A percentile compares a stretch with the other conserved stretches of the same genome.
These are phyloP conservation scores for Lepidochitona cinerea DNA, from an alignment of 2,888 invertebrate species.

Conservation along the genomic window DNA sequence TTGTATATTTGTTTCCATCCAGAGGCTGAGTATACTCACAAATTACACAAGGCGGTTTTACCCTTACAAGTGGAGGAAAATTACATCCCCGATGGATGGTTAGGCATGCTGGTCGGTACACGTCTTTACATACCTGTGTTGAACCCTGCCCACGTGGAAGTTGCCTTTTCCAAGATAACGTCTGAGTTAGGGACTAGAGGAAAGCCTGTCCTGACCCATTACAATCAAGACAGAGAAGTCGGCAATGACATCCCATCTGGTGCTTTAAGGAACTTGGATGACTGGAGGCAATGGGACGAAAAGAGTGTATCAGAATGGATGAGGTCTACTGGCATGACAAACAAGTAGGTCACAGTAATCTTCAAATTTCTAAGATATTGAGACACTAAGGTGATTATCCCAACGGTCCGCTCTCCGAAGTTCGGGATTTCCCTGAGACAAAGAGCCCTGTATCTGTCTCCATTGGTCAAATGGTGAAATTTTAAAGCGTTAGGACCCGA, in stretches of 20 bases:
- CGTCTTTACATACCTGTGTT: constrained; percentile 65
- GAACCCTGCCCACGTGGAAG: constrained; percentile 39
- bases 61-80: constrained; percentile 61
- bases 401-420: too few species aligned
- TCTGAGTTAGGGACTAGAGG: constrained; percentile 62
- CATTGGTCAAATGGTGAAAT: too few species aligned
- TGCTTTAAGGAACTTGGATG: too few species aligned
- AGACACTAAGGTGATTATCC: too few species aligned
- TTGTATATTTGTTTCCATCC: constrained; percentile 7
- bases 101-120: constrained; percentile 67
- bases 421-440: too few species aligned
- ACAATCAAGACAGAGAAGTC: too few species aligned
- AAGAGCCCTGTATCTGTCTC: too few species aligned
- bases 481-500: too few species aligned
- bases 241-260: too few species aligned
- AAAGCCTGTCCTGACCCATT: too few species aligned
- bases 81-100: constrained; percentile 69
- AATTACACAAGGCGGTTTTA: constrained; percentile 63
- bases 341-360: too few species aligned
- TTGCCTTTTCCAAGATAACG: constrained; percentile 49
- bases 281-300: constrained; percentile 44
- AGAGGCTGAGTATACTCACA: constrained; percentile 69
- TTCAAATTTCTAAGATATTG: too few species aligned
- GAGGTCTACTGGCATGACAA: constrained; percentile 10
- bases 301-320: constrained; percentile 29